These are phyloP conservation scores for Coregonus suidteri DNA, from an alignment of 2,797 vertebrate genomes.

Conservation along the genomic window DNA sequence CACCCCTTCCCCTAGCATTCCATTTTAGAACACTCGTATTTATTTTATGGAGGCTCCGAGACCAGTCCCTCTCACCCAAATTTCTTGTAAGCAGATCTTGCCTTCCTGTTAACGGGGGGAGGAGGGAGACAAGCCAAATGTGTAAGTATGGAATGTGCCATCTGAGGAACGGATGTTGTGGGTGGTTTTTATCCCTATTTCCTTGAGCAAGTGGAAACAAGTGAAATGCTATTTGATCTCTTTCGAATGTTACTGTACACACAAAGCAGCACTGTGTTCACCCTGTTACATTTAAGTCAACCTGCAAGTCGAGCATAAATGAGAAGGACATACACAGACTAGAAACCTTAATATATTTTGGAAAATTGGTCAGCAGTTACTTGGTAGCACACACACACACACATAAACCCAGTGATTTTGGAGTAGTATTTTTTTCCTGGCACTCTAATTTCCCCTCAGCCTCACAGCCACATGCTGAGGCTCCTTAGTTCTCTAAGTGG, in stretches of 20 bases:
- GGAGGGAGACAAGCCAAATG: constrained; percentile 50
- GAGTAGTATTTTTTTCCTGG: constrained; percentile 20
- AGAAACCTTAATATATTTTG: constrained; percentile 39
- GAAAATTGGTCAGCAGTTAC: constrained; percentile 54
- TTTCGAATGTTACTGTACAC: constrained; percentile 64
- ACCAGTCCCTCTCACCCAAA: constrained; percentile 70
- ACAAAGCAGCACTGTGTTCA: constrained; percentile 45
- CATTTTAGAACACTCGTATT: constrained; percentile 64
- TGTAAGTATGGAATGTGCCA: constrained; percentile 76
- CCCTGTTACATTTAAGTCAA: constrained; percentile 31
- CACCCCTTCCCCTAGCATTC: constrained; percentile 49
- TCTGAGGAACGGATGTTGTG: constrained; percentile 76
- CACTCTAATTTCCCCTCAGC: constrained; percentile 42
- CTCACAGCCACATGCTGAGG: constrained; percentile 37
- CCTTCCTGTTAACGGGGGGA: constrained; percentile 65
- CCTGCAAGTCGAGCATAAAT: constrained; percentile 30
- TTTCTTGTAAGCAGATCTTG: constrained; percentile 74
- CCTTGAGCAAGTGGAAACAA: constrained; percentile 77
- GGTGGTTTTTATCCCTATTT: constrained; percentile 77
- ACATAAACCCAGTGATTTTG: constrained; percentile 21
- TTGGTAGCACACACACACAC: constrained; percentile 45
- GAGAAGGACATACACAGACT: constrained; percentile 41
- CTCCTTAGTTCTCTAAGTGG: constrained; percentile 44
- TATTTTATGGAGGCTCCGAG: constrained; percentile 66
- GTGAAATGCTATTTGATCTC: constrained; percentile 74